Percentiles rank a stretch among this genome's conserved stretches.
Evolutionary conservation across 2,797 vertebrate genomes (phyloP).

Genomic region (Ispidina picta): DNA sequence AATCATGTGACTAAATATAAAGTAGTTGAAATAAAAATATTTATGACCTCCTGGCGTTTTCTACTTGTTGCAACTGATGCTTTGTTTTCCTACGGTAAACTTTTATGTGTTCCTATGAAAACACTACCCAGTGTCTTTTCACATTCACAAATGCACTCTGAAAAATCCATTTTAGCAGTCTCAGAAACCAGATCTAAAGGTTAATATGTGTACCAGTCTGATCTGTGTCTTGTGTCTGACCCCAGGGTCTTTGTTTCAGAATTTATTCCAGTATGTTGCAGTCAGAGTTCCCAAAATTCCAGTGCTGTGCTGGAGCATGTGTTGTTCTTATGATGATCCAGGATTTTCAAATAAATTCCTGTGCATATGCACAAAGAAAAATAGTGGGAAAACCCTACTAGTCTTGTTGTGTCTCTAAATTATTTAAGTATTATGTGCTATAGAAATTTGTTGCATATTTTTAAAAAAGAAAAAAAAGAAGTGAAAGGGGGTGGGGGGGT

Average conservation of each 20-base stretch:
- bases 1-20: background rate
- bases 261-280: background rate
- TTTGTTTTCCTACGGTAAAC: background rate
- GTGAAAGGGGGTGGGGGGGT: rapidly evolving
- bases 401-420: background rate
- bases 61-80: background rate
- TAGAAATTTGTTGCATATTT: background rate
- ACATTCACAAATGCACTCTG: background rate
- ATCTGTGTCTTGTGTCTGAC: background rate
- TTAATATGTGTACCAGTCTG: background rate
- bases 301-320: background rate
- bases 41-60: background rate
- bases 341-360: background rate
- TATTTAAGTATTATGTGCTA: background rate
- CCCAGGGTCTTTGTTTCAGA: background rate
- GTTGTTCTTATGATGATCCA: background rate
- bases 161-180: background rate
- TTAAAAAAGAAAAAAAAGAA: background rate
- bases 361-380: background rate
- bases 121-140: background rate
- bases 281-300: background rate
- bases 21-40: background rate
- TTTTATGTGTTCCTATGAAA: background rate
- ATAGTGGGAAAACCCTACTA: background rate
- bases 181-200: background rate